A percentile compares a stretch with the other conserved stretches of the same genome.
phyloP scores from a whole-genome alignment of 2,113 vertebrate species.

The Atractosteus spatula region DNA sequence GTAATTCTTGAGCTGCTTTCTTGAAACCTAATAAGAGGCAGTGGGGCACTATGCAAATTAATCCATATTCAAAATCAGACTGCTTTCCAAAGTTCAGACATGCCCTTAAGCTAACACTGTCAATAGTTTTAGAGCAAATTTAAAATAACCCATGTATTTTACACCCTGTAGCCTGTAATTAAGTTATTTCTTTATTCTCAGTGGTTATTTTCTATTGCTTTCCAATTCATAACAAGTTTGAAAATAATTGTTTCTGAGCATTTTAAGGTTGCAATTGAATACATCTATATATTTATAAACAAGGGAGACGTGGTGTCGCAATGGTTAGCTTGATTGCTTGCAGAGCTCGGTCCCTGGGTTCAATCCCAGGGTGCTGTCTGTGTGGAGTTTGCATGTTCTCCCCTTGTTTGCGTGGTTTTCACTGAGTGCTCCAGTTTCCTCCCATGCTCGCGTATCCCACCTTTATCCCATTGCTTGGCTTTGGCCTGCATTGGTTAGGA shows the following conservation, averaged over 20 bases:
- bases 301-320: no score
- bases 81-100: constrained; percentile 43
- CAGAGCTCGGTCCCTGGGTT: no score
- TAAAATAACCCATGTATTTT: constrained; percentile 29
- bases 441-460: no score
- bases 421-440: no score
- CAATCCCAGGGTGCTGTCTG: no score
- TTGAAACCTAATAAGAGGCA: constrained; percentile 36
- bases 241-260: background rate
- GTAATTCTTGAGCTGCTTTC: constrained; percentile 20
- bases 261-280: background rate
- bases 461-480: no score
- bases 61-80: constrained; percentile 41
- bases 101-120: constrained; percentile 30
- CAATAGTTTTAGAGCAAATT: constrained; percentile 10
- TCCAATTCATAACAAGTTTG: background rate
- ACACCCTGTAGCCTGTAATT: constrained; percentile 22
- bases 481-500: no score
- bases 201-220: no score
- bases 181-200: background rate
- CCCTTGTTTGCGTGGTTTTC: no score
- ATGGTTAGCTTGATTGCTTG: no score
- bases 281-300: no score
- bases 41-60: constrained; percentile 39
- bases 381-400: no score